A percentile compares a stretch with the other conserved stretches of the same genome.
phyloP scores from a whole-genome alignment of 2,113 vertebrate species.

The Neodontobutis hainanensis region DNA sequence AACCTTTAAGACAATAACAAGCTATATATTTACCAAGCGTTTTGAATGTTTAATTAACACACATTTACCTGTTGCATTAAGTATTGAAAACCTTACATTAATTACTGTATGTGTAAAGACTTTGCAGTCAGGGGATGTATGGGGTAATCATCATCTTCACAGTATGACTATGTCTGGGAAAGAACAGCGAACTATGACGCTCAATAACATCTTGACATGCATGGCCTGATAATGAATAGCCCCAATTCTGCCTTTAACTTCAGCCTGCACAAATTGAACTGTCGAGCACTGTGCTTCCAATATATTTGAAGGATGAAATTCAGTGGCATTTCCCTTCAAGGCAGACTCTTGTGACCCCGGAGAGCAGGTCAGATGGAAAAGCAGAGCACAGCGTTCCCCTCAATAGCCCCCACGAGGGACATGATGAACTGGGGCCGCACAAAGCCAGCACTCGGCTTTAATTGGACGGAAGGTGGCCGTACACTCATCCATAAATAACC shows the following conservation, averaged over 20 bases:
- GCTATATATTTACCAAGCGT: too few species aligned
- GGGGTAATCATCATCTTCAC: background rate
- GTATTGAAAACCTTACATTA: background rate
- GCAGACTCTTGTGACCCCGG: conserved; percentile 16
- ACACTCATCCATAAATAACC: conserved; percentile 67
- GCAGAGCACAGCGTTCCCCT: background rate
- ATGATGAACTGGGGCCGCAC: conserved; percentile 63
- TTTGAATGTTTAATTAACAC: background rate
- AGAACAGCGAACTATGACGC: background rate
- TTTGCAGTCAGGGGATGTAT: background rate
- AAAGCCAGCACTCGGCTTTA: conserved; percentile 70
- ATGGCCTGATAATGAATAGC: background rate
- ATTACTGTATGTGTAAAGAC: background rate
- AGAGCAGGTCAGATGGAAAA: conserved; percentile 41
- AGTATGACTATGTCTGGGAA: background rate
- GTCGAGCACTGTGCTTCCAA: conserved; percentile 13
- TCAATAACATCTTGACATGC: conserved; percentile 5
- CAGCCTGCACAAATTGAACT: conserved; percentile 33
- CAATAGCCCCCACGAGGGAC: conserved; percentile 24
- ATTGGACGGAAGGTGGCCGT: conserved; percentile 71
- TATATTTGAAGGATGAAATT: conserved; percentile 31
- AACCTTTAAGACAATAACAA: too few species aligned
- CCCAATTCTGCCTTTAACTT: conserved; percentile 9
- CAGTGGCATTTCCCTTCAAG: conserved; percentile 33
- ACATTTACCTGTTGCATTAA: background rate